A percentile compares a stretch with the other conserved stretches of the same genome.
These are phyloP conservation scores for Meloe dianella DNA, from an alignment of 2,888 invertebrate genomes.

Conservation along the genomic window DNA sequence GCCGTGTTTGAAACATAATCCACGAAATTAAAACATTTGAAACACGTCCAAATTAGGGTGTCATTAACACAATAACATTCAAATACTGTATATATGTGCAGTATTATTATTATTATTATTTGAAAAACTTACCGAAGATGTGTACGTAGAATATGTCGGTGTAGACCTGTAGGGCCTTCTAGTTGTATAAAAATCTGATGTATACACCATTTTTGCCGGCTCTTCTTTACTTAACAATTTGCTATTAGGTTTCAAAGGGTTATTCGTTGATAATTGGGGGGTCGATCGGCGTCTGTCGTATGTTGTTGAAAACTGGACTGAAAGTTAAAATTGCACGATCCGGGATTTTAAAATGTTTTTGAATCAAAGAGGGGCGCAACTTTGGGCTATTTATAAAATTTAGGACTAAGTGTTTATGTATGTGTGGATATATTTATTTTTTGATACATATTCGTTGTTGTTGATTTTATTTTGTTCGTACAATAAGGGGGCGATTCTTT, in stretches of 20 bases:
- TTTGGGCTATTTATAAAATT: constrained; percentile 8
- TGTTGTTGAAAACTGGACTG: constrained; percentile 53
- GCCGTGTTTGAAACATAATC: constrained; percentile 26
- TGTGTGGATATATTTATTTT: neutral
- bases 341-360: constrained; percentile 47
- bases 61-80: constrained; percentile 9
- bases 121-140: constrained; percentile 78
- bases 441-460: constrained; percentile 10
- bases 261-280: constrained; percentile 44
- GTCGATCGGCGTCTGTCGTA: constrained; percentile 49
- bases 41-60: constrained; percentile 6
- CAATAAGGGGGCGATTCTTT: neutral
- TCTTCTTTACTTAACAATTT: constrained; percentile 41
- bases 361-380: neutral
- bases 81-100: too few relatives aligned
- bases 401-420: neutral
- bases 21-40: constrained; percentile 14
- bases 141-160: constrained; percentile 71
- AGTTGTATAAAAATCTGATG: constrained; percentile 90
- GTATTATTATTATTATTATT: too few relatives aligned
- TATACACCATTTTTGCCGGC: constrained; percentile 80
- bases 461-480: neutral
- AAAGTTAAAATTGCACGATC: constrained; percentile 40
- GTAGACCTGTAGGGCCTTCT: constrained; percentile 83
- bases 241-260: neutral